These are phyloP conservation scores for Hoplias malabaricus DNA, from an alignment of 2,113 vertebrate genomes.

Conservation along the genomic window DNA sequence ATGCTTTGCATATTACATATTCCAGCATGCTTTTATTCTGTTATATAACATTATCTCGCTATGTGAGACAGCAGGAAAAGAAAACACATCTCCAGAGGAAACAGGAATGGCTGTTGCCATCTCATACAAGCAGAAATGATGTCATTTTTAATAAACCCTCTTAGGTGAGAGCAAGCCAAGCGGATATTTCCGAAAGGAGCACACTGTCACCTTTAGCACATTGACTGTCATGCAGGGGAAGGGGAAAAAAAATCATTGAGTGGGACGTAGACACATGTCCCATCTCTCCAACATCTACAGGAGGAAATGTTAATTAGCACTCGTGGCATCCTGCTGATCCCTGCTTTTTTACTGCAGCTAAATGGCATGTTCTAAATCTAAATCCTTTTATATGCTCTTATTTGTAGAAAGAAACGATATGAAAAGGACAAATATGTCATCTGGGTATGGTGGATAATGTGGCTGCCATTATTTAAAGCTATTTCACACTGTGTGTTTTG, in stretches of 20 bases:
- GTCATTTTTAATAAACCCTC: conserved; percentile 69
- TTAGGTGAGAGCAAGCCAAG: conserved; percentile 68
- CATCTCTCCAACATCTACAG: conserved; percentile 69
- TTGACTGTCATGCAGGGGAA: conserved; percentile 73
- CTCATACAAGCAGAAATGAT: conserved; percentile 48
- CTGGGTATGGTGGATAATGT: conserved; percentile 60
- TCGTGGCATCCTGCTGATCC: conserved; percentile 68
- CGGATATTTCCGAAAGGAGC: conserved; percentile 68
- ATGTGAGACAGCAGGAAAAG: not conserved
- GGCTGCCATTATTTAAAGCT: conserved; percentile 46
- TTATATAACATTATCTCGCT: conserved; percentile 20
- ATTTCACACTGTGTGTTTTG: conserved; percentile 28
- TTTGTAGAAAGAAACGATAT: conserved; percentile 59
- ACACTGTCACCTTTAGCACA: conserved; percentile 75
- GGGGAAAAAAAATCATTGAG: conserved; percentile 53
- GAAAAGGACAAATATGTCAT: conserved; percentile 56
- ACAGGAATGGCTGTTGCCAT: conserved; percentile 15
- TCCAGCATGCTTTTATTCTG: not conserved
- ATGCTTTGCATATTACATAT: not conserved
- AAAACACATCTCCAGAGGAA: conserved; percentile 24
- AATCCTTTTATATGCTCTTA: conserved; percentile 73
- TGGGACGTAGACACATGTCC: conserved; percentile 58
- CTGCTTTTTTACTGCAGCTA: conserved; percentile 61
- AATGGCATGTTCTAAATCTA: conserved; percentile 70
- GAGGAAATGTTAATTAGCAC: conserved; percentile 73